Base-by-base conservation (phyloP, 2,797 vertebrate species). In the Pterois miles region DNA sequence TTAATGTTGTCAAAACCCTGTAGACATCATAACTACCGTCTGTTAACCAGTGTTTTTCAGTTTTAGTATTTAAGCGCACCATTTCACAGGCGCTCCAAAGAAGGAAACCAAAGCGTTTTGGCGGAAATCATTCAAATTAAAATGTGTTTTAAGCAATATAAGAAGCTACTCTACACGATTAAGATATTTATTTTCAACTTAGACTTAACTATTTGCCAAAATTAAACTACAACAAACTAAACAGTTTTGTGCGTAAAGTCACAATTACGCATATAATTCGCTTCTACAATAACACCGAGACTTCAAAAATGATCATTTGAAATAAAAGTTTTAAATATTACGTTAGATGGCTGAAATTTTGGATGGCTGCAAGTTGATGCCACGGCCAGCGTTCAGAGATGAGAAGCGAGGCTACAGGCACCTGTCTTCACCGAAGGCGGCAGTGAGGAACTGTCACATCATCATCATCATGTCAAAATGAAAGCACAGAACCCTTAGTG, bases 401-500 rank as follows among this genome's bases (percentile, higher is more conserved):
- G 23, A 86, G 53, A 13, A 65, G 54, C 27, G 4, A 8, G 43
- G 40, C 40, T 43, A 6, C 23, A 84, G 29, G 63, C 91, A 93
- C 91, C 90, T 92, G 92, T 53, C 65, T 60, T 11, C 18, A 38
- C 46, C 64, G 16, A 69, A 46, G 38, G 53, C 46, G 7, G 29
- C 20, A 14, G 57, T 8, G 16, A 40, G 2, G 31, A 58, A 29
- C 4, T 43, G 13, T 10, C 22, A 11, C 33, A 56, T 2, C 14
- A n/a, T n/a, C n/a, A n/a, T n/a, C n/a, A n/a, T n/a, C n/a, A n/a
- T n/a, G 12, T 14, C 8, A 40, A 58, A 67, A 23, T 38, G 12
- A 75, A 75, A 54, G 23, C 27, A 22, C 9, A 31, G 13, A 57
- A 57, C 10, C n/a, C 11, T 33, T 3, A 52, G 16, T 23, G 64